Base-by-base conservation (phyloP, 2,888 invertebrate genomes). In the Sialis fuliginosa region DNA sequence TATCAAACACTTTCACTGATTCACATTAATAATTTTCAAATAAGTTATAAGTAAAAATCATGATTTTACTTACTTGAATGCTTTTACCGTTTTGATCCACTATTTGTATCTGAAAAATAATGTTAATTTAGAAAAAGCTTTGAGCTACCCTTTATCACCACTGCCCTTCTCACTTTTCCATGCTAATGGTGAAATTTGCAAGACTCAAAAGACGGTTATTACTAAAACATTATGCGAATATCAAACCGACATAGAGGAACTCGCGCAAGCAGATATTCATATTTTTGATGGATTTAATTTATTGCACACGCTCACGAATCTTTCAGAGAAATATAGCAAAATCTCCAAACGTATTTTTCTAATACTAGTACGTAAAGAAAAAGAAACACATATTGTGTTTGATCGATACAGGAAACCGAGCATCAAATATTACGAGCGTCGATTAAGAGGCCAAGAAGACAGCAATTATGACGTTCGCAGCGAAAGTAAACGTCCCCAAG, bases 331-430 rank as follows among this genome's bases (percentile, higher is more conserved):
- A 7, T 56, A 52, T 52, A 53, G 49, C 43, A 49, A 50, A 49
- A 52, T 54, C 39, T 54, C 53, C 10, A 41, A 48, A 44, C 48
- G 48, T 46, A 52, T 53, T 33, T 51, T 53, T 7, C 51, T 50
- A 49, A 46, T 53, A 48, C 39, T 56, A 42, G 51, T 51, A 43
- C 53, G 51, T 48, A 49, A 55, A 48, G 50, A 48, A 49, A 55
- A 54, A 54, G 52, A 54, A 52, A 52, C 56, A 35, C 52, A 56
- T 50, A 54, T 57, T n/a, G n/a, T n/a, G 45, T 58, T 59, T 50
- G 56, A 58, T 49, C 54, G 54, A 44, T 58, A 56, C 48, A 51
- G 53, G 31, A 50, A 45, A 49, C 56, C 55, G 10, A 53, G 51
- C 44, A 55, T 58, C 31, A 54, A 56, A 48, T 55, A 58, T 51